Evolutionary conservation across 2,113 vertebrate species (phyloP).

Genomic region (Barnardius zonarius): DNA sequence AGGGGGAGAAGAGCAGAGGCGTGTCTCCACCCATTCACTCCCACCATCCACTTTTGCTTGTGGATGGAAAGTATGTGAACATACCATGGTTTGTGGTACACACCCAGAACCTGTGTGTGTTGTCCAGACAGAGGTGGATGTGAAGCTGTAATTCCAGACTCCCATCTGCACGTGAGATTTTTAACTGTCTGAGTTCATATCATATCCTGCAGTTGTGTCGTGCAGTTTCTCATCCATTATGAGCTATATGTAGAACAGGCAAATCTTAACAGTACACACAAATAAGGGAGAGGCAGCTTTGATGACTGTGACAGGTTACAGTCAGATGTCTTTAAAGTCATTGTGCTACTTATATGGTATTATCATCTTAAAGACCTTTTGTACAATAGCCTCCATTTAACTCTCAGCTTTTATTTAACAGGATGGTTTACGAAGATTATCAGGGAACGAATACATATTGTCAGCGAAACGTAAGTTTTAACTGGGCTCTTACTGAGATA

Average conservation of each 20-base stretch:
- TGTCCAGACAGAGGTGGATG: background rate
- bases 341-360: background rate
- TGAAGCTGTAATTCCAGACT: background rate
- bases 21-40: background rate
- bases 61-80: background rate
- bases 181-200: rapidly evolving
- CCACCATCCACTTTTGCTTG: background rate
- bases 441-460: conserved; percentile 91
- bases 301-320: background rate
- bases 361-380: background rate
- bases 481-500: background rate
- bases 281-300: background rate
- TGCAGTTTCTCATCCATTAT: background rate
- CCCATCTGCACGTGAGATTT: background rate
- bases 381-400: conserved; percentile 6
- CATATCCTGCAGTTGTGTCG: background rate
- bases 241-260: background rate
- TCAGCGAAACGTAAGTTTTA: conserved; percentile 88
- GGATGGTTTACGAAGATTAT: conserved; percentile 92
- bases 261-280: background rate
- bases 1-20: background rate
- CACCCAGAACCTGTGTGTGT: background rate
- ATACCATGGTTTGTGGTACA: background rate
- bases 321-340: background rate
- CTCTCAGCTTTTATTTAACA: conserved; percentile 65